Conservation (phyloP, 2,888 invertebrate species). For the Cheilosia urbana region DNA sequence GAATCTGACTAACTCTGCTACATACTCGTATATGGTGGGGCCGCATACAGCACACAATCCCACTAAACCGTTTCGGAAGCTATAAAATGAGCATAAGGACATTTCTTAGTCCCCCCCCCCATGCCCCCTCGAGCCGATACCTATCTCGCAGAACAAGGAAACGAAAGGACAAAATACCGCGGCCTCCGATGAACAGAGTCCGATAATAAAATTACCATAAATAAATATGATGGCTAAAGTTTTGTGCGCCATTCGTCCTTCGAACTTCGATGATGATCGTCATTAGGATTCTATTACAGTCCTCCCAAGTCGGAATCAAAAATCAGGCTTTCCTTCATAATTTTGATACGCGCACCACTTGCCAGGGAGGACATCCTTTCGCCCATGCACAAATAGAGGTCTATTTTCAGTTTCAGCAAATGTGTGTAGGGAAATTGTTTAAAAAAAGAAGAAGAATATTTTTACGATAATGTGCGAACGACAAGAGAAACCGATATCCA, state of each 20-base stretch:
- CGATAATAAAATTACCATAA: slow-evolving; percentile 75
- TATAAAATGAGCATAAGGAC: slow-evolving; percentile 69
- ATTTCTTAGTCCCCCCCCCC: slow-evolving; percentile 12
- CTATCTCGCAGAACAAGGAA: slow-evolving; percentile 28
- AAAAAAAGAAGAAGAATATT: slow-evolving; percentile 36
- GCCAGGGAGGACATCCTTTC: slow-evolving; percentile 8
- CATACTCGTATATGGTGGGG: slow-evolving; percentile 14
- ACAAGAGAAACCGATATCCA: slow-evolving; percentile 42
- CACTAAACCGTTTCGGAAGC: slow-evolving; percentile 73
- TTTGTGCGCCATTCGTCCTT: slow-evolving; percentile 61
- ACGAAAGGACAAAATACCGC: slow-evolving; percentile 50
- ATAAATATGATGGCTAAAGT: slow-evolving; percentile 74
- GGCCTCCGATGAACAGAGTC: slow-evolving; percentile 72
- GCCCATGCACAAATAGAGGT: slow-evolving; percentile 56
- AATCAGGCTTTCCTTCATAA: slow-evolving; percentile 2
- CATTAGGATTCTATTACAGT: slow-evolving; percentile 67
- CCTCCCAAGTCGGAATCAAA: slow-evolving; percentile 21
- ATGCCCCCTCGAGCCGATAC: neutral
- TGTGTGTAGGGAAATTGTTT: slow-evolving; percentile 29
- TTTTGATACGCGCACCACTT: slow-evolving; percentile 3
- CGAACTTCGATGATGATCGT: slow-evolving; percentile 68
- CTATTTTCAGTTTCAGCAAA: slow-evolving; percentile 46
- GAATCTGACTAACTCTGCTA: slow-evolving; percentile 41
- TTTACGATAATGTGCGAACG: slow-evolving; percentile 68
- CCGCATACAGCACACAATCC: slow-evolving; percentile 46